Conservation (phyloP, 1,140 invertebrate species). For the Cyclargus thomasi region DNA sequence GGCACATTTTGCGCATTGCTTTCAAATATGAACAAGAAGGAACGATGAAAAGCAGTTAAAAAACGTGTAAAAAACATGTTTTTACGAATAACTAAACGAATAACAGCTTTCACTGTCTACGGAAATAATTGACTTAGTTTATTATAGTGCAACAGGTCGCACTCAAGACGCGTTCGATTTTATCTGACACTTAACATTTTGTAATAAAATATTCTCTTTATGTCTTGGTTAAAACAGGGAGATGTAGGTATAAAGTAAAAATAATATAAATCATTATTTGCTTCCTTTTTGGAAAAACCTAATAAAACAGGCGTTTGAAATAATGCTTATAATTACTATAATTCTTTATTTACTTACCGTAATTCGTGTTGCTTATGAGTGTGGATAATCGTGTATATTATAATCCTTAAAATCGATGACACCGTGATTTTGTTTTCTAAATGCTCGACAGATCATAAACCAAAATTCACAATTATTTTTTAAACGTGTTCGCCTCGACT, state of each 20-base stretch:
- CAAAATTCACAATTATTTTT: neutral
- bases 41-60: neutral
- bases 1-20: too few relatives aligned
- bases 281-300: neutral
- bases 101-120: too few relatives aligned
- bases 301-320: neutral
- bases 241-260: too few relatives aligned
- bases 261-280: too few relatives aligned
- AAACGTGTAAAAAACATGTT: too few relatives aligned
- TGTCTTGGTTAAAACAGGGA: neutral
- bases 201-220: neutral
- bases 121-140: neutral
- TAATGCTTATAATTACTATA: neutral
- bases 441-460: neutral
- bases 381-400: neutral
- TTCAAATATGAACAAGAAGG: neutral
- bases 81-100: too few relatives aligned
- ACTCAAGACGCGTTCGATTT: neutral
- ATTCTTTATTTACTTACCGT: neutral
- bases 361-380: neutral
- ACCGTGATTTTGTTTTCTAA: slow-evolving; percentile 3
- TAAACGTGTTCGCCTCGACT: neutral
- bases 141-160: neutral
- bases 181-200: too few relatives aligned
- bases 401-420: neutral